Base-by-base conservation (phyloP, 2,113 vertebrate genomes). In the Barnardius zonarius region DNA sequence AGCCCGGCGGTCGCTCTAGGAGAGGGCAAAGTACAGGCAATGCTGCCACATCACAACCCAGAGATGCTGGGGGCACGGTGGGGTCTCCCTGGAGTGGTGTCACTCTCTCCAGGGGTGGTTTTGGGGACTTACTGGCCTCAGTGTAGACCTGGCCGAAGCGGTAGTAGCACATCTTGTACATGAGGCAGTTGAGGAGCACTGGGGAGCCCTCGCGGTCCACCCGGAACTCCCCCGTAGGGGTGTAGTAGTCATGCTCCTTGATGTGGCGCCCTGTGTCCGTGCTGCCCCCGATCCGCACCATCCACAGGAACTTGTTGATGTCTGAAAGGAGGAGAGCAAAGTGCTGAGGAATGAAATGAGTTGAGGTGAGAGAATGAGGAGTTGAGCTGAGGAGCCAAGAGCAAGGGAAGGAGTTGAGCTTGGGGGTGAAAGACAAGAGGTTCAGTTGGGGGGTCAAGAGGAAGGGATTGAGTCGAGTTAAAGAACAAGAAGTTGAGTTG, bases 121-220 rank as follows among this genome's bases (percentile, higher is more conserved):
- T 8, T 24, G 44, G 75, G 51, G n/a, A 99, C 99, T 98, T 95
- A 99, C 99, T 99, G 97, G 99, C 99, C 97, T 99, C 99, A 3
- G 99, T 99, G 98, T 99, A 99, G 97, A 99, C 99, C 96, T 99
- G 99, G 62, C 99, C 99, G 6, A 99, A 99, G 96, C 99, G 99
- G 91, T 99, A 99, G 98, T 99, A 99, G 97, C 99, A 99, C 99
- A 99, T 99, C 98, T 99, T 99, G 97, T 99, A 99, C 99, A 99
- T 99, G 59, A 99, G 99, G 97, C 99, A 99, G 98, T 99, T 99
- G 92, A 99, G 99, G 76, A 99, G 98, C 92, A 99, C 98, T 0
- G 99, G 99, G 17, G 99, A 99, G 37, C 99, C 99, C 93, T 99
- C 99, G 1, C 99, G 98, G 91, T 99, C 99, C 5, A 99, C 99